Evolutionary conservation across 2,113 vertebrate species (phyloP).

Genomic region (Charina bottae): DNA sequence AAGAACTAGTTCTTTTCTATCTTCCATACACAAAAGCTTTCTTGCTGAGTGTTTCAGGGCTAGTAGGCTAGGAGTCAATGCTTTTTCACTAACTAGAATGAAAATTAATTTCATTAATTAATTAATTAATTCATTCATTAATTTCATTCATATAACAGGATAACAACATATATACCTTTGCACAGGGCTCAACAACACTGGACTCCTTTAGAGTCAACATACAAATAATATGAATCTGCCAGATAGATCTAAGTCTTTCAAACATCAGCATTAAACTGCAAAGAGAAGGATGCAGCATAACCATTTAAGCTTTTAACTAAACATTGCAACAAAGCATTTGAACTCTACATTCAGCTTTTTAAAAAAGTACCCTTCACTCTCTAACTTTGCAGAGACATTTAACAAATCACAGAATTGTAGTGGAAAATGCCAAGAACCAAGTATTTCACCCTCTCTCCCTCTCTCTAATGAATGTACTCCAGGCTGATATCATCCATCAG

Average conservation of each 20-base stretch:
- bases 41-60: not conserved
- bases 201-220: constrained; percentile 16
- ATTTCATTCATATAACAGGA: not conserved
- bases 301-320: constrained; percentile 31
- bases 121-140: too few relatives aligned
- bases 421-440: constrained; percentile 12
- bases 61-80: not conserved
- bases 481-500: constrained; percentile 13
- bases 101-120: too few relatives aligned
- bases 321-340: not conserved
- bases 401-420: not conserved
- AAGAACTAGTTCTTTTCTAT: not conserved
- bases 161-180: not conserved
- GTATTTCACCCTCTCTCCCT: not conserved
- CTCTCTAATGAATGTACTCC: not conserved
- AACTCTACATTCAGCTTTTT: not conserved
- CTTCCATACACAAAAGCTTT: not conserved
- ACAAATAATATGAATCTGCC: not conserved
- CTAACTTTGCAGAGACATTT: constrained; percentile 28
- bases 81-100: not conserved
- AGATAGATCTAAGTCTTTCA: constrained; percentile 36
- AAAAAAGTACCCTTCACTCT: not conserved
- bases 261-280: constrained; percentile 44
- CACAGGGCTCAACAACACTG: not conserved
- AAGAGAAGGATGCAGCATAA: not conserved